phyloP scores from a whole-genome alignment of 35 echinoderm and acorn worm species.

The Apostichopus californicus region DNA sequence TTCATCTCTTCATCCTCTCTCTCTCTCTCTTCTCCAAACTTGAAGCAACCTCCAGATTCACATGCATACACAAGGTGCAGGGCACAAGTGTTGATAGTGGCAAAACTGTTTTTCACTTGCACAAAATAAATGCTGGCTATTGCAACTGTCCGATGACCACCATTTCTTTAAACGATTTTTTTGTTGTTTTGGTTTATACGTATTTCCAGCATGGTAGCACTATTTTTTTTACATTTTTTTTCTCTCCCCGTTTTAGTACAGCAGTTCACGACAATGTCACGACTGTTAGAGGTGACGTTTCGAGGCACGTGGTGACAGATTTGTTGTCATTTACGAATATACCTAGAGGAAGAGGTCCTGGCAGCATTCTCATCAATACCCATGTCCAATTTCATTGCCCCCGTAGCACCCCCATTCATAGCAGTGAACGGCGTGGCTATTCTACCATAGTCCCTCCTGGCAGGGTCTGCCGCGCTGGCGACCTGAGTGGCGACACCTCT shows the following conservation, averaged over 20 bases:
- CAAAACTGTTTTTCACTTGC: constrained; percentile 27
- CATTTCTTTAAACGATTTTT: not conserved
- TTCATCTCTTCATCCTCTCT: not conserved
- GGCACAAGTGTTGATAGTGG: not conserved
- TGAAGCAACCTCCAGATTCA: not conserved
- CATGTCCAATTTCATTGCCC: constrained; percentile 68
- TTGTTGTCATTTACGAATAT: constrained; percentile 91
- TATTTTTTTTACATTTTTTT: not conserved
- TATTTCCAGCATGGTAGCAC: constrained; percentile 30
- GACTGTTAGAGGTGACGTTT: not conserved
- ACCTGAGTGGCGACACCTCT: constrained; percentile 78
- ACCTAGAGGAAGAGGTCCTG: constrained; percentile 94
- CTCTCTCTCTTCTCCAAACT: not conserved
- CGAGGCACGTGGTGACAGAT: constrained; percentile 22
- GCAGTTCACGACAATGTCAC: constrained; percentile 18
- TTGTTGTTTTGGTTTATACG: not conserved
- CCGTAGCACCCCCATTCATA: constrained; percentile 85
- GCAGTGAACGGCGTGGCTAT: constrained; percentile 88
- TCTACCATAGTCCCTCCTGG: constrained; percentile 73
- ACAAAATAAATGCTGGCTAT: constrained; percentile 48
- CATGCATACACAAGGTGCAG: constrained; percentile 33
- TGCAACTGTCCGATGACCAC: constrained; percentile 55
- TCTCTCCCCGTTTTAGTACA: not conserved
- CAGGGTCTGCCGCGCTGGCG: constrained; percentile 71
- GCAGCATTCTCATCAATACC: constrained; percentile 69